Evolutionary conservation across 2,797 vertebrate species (phyloP), one percentile per base, ranked within the genome.

Genomic region (Harpagifer antarcticus): DNA sequence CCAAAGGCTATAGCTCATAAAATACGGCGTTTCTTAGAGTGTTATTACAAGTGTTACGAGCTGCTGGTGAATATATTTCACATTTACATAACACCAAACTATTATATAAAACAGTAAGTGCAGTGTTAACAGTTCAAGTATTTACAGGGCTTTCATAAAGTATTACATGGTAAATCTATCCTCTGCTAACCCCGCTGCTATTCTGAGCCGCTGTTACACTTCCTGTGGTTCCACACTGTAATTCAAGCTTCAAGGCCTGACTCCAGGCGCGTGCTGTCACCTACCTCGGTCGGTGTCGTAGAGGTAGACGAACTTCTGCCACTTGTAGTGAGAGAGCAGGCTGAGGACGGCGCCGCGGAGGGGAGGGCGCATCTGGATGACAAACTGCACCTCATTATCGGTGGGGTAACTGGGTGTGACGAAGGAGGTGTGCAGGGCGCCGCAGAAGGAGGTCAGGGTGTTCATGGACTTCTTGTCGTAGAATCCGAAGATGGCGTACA

Each of bases 391-490:
- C 82, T 99, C 97, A 43, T 97, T 98, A 73, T 99, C 98, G 1
- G 97, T 98, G 48, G 98, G 97, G 89, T 98, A 99, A 92, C 98
- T 99, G 68, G 98, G 97, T 0, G 98, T 99, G 93, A 99, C 94
- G 72, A 99, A 99, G 85, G 98, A 99, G 0, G 97, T 99, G 91
- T 99, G 98, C 74, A 99, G 96, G 1, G 98, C 98, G 4, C 98
- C 98, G 52, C 98, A 99, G 95, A 99, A 99, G 0, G 98, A 99
- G 0, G 98, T 99, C 94, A 99, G 91, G 8, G 98, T 99, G 93
- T 99, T 99, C 98, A 99, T 99, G 68, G 98, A 99, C 96, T 99
- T 99, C 95, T 99, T 98, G 91, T 99, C 98, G 65, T 99, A 99
- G 95, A 99, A 99, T 93, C 98, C 98, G 92, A 99, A 99, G 94